Base-by-base conservation (phyloP, 2,797 vertebrate species). In the Sebastes minor region DNA sequence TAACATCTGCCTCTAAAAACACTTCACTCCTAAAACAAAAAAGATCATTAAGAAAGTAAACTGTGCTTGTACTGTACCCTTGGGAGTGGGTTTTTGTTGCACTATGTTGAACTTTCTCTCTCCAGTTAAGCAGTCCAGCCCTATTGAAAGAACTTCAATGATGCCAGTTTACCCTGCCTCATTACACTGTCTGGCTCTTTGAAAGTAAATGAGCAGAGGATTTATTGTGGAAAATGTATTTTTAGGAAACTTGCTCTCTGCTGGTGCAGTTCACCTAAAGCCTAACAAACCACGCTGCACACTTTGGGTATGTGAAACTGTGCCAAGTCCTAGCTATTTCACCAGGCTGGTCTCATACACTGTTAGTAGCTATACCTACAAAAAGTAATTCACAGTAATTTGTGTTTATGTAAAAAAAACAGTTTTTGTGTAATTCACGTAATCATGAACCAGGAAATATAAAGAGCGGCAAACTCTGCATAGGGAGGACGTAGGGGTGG, bases 111-210 rank as follows among this genome's bases (percentile, higher is more conserved):
- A 80, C 67, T 52, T 55, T 56, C 9, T 72, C 46, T 60, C 28
- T 66, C 8, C n/a, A 14, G 27, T 38, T 55, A 32, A 55, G 23
- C 78, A 23, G 53, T 18, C 38, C 38, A 9, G 35, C 22, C n/a
- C 62, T 8, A 8, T 30, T 61, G 52, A 74, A 65, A 62, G 70
- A 80, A n/a, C 55, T 14, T 61, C 53, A 65, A 25, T 66, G 49
- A 75, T 62, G 62, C 53, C 76, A 49, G 69, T 42, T 70, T 23
- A 55, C 20, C 28, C 64, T 25, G 65, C 79, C 80, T 84, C 75
- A 76, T 84, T 76, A 76, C 61, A 42, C 78, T 5, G 72, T 56
- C 78, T 68, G 81, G 78, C 49, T 81, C 68, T 83, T 57, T 75
- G 64, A 74, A 78, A 81, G 38, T 64, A 69, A 62, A 67, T 78